phyloP scores from a whole-genome alignment of 1,140 invertebrate genomes.

The Sycophila sp. region DNA sequence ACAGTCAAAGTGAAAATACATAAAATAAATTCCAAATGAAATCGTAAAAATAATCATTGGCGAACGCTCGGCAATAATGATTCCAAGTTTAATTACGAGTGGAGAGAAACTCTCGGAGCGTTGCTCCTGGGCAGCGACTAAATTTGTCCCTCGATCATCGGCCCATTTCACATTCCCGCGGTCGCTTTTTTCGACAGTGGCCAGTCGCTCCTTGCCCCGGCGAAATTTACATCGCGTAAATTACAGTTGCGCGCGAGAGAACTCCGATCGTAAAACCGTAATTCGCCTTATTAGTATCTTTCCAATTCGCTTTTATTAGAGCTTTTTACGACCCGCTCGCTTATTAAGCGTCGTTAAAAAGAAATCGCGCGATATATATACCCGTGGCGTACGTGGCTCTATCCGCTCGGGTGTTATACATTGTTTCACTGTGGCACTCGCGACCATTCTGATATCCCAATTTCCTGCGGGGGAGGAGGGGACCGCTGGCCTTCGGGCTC shows the following conservation, averaged over 20 bases:
- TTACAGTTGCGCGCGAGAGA: not conserved
- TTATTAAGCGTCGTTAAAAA: not conserved
- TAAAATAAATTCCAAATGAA: too few species aligned
- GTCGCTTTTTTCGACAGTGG: too few species aligned
- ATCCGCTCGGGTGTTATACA: too few species aligned
- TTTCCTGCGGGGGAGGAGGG: not conserved
- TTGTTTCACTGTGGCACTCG: not conserved
- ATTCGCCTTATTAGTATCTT: conserved; percentile 15
- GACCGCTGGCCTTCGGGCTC: not conserved
- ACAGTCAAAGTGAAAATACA: too few species aligned
- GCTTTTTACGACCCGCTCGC: too few species aligned
- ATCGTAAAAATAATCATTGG: too few species aligned
- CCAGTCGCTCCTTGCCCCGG: not conserved
- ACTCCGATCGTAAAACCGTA: not conserved
- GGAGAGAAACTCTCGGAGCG: too few species aligned
- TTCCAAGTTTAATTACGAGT: too few species aligned
- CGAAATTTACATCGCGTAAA: not conserved
- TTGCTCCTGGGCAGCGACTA: too few species aligned
- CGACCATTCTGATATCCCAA: conserved; percentile 3
- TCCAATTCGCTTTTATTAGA: not conserved
- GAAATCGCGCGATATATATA: not conserved
- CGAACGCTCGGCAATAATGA: too few species aligned
- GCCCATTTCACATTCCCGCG: too few species aligned
- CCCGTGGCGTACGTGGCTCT: not conserved
- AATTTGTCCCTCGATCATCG: too few species aligned